Evolutionary conservation across 1,140 invertebrate species (phyloP).

Genomic region (Dreissena rostriformis): DNA sequence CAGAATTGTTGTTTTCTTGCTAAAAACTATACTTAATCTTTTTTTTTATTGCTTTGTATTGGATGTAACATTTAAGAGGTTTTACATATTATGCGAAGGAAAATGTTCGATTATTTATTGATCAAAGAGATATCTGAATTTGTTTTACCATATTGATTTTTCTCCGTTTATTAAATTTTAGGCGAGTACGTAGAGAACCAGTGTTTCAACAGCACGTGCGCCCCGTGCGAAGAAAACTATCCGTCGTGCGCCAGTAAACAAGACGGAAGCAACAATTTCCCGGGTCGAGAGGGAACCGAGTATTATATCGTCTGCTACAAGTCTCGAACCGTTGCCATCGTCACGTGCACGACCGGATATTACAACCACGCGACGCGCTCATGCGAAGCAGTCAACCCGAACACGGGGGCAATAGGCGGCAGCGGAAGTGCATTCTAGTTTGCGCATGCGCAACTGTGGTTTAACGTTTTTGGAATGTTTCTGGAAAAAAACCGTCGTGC

Average conservation of each 20-base stretch:
- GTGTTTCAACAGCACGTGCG: constrained; percentile 66
- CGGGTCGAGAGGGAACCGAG: constrained; percentile 62
- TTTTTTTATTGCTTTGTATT: no score
- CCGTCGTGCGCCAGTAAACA: constrained; percentile 70
- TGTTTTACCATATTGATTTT: not conserved
- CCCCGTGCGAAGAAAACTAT: constrained; percentile 65
- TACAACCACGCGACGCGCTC: constrained; percentile 61
- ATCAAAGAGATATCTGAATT: no score
- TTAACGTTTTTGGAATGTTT: no score
- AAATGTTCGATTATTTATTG: no score
- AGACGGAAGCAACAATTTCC: constrained; percentile 73
- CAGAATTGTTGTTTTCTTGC: no score
- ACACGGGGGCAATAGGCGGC: constrained; percentile 37
- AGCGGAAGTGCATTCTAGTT: constrained; percentile 17
- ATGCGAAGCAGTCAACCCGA: constrained; percentile 40
- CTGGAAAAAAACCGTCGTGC: no score
- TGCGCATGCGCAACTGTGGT: no score
- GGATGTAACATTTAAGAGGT: no score
- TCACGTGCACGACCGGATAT: constrained; percentile 63
- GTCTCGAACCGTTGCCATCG: constrained; percentile 67
- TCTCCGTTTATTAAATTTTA: constrained; percentile 38
- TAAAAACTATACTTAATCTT: no score
- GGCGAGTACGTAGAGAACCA: constrained; percentile 73
- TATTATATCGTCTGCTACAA: constrained; percentile 70
- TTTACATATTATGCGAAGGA: no score